Conservation (phyloP, 1,140 invertebrate species). For the Formica exsecta region DNA sequence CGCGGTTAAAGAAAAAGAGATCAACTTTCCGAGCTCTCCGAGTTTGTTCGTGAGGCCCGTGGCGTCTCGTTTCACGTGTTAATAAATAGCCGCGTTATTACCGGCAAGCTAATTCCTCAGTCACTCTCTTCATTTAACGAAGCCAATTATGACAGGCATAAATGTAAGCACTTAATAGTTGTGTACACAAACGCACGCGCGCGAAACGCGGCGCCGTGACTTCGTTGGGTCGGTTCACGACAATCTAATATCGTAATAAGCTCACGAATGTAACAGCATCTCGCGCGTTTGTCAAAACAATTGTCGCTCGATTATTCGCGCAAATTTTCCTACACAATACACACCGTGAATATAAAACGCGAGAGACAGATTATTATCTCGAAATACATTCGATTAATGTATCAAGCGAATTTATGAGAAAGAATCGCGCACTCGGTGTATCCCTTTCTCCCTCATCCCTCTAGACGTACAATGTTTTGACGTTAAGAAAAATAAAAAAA, state of each 20-base stretch:
- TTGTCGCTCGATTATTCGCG: constrained; percentile 20
- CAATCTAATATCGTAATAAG: constrained; percentile 54
- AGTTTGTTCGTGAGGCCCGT: constrained; percentile 57
- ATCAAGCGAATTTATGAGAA: background rate
- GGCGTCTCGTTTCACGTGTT: constrained; percentile 84
- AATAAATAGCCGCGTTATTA: constrained; percentile 85
- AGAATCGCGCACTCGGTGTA: background rate
- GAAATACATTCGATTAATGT: background rate
- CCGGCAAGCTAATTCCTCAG: constrained; percentile 84
- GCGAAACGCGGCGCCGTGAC: constrained; percentile 58
- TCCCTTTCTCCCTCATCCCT: background rate
- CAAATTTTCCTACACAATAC: background rate
- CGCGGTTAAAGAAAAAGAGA: constrained; percentile 42
- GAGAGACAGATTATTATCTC: background rate
- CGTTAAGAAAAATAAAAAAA: background rate
- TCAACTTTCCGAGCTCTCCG: constrained; percentile 33
- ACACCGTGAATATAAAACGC: background rate
- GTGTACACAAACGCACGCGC: constrained; percentile 80
- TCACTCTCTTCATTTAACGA: constrained; percentile 85
- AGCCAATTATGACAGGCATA: constrained; percentile 85
- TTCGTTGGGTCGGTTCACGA: constrained; percentile 18
- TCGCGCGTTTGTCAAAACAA: constrained; percentile 11
- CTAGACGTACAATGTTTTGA: background rate
- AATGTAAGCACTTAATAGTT: constrained; percentile 85
- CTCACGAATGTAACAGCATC: constrained; percentile 5